phyloP scores from a whole-genome alignment of 2,113 vertebrate genomes.

The Ranitomeya imitator region DNA sequence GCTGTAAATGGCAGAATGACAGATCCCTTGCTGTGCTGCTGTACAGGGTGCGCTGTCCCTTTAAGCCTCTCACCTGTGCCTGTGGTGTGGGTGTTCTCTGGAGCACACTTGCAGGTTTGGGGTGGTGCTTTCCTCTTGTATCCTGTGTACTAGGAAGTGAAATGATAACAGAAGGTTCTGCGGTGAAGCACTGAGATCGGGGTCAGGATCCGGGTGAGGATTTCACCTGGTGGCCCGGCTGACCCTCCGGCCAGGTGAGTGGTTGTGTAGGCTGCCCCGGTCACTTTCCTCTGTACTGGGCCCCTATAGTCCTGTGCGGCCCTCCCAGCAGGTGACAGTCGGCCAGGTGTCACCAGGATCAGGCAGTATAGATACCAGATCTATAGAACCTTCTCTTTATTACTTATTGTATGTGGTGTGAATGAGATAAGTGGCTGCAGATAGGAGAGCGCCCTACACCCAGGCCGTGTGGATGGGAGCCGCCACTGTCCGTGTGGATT shows the following conservation, averaged over 20 bases:
- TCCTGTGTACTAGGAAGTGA: slow-evolving; percentile 38
- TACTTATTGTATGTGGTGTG: too few species aligned
- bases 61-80: slow-evolving; percentile 51
- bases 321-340: neutral
- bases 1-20: too few species aligned
- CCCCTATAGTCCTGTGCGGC: neutral
- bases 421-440: too few species aligned
- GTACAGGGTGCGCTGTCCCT: neutral
- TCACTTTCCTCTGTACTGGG: too few species aligned
- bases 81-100: slow-evolving; percentile 10
- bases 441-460: too few species aligned
- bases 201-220: neutral
- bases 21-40: too few species aligned
- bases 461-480: too few species aligned
- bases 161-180: neutral
- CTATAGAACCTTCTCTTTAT: too few species aligned
- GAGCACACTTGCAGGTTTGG: neutral
- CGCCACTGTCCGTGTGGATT: too few species aligned
- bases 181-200: neutral
- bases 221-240: neutral
- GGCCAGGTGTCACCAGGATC: neutral
- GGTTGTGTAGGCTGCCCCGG: too few species aligned
- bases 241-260: neutral
- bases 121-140: neutral
- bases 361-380: too few species aligned